A percentile compares a stretch with the other conserved stretches of the same genome.
These are phyloP conservation scores for Typhlichthys subterraneus DNA, from an alignment of 2,797 vertebrate genomes.

Conservation along the genomic window DNA sequence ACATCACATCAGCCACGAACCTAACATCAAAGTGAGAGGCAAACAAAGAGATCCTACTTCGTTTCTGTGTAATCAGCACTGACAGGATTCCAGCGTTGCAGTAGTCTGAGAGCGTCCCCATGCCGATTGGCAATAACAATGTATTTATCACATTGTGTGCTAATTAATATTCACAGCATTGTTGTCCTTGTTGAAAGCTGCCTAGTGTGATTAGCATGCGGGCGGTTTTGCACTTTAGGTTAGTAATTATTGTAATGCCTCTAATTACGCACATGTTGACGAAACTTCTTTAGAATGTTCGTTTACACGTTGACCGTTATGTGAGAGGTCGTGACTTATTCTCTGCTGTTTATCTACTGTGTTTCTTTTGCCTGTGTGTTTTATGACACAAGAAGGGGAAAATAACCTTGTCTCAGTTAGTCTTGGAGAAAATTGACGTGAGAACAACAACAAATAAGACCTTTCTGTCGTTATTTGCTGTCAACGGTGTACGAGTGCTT, in stretches of 20 bases:
- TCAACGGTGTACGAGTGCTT: not conserved
- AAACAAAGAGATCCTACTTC: slow-evolving; percentile 10
- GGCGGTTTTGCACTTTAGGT: slow-evolving; percentile 30
- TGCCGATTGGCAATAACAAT: slow-evolving; percentile 12
- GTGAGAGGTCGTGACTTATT: not conserved
- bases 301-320: not conserved
- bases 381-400: not conserved
- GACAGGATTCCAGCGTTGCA: not conserved
- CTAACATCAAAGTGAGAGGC: not conserved
- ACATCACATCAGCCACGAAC: slow-evolving; percentile 15
- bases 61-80: slow-evolving; percentile 1
- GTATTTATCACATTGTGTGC: slow-evolving; percentile 23
- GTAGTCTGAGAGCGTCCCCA: slow-evolving; percentile 1
- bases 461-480: not conserved
- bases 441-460: not conserved
- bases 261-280: slow-evolving; percentile 43
- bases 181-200: slow-evolving; percentile 30
- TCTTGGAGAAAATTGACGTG: slow-evolving; percentile 1
- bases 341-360: not conserved
- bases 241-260: slow-evolving; percentile 47
- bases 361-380: not conserved
- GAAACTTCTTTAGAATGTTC: slow-evolving; percentile 15
- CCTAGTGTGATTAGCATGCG: slow-evolving; percentile 47
- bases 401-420: not conserved
- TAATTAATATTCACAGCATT: slow-evolving; percentile 42